Conservation (phyloP, 2,113 vertebrate species). For the Tympanuchus pallidicinctus region DNA sequence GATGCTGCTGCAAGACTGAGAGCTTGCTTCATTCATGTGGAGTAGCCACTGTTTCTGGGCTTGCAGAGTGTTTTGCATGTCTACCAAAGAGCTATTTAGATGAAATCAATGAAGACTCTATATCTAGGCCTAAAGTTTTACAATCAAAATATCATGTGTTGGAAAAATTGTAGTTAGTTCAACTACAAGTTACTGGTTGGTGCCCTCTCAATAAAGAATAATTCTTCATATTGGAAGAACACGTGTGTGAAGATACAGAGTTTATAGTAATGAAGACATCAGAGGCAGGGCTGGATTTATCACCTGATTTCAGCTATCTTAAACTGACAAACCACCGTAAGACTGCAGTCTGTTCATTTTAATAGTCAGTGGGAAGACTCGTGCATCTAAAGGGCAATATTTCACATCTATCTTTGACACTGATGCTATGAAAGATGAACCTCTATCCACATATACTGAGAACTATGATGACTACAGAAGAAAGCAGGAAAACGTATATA, state of each 20-base stretch:
- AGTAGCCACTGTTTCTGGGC: neutral
- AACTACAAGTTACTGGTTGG: neutral
- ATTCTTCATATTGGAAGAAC: neutral
- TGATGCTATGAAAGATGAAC: neutral
- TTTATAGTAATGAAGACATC: neutral
- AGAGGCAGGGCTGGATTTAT: neutral
- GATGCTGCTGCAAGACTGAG: rapidly evolving
- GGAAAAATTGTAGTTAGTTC: neutral
- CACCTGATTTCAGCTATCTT: neutral
- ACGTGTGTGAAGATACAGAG: neutral
- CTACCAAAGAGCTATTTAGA: neutral
- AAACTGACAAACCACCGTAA: neutral
- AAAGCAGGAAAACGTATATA: neutral
- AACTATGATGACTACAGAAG: neutral
- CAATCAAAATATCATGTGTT: neutral
- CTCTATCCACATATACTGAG: neutral
- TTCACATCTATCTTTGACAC: neutral
- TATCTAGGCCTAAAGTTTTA: neutral
- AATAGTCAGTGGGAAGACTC: neutral
- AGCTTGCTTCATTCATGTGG: neutral
- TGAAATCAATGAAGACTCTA: neutral
- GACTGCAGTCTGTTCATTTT: neutral
- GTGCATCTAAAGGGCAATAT: neutral
- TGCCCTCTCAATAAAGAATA: neutral
- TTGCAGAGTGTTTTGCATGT: neutral